These are phyloP conservation scores for Eupithecia insigniata DNA, from an alignment of 2,888 invertebrate species.

Conservation along the genomic window DNA sequence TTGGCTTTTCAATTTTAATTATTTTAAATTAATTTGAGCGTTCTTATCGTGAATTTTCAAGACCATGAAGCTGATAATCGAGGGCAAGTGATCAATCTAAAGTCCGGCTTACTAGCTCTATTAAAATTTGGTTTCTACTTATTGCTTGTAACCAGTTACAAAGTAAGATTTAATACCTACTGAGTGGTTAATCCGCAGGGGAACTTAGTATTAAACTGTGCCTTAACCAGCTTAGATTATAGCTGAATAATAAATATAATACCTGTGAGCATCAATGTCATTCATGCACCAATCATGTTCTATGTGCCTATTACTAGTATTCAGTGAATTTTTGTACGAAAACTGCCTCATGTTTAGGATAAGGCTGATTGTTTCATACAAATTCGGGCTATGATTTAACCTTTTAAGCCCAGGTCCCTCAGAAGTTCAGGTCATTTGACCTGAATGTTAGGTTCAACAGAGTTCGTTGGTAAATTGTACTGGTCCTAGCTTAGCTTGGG, in stretches of 20 bases:
- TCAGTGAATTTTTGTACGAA: background rate
- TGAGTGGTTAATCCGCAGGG: background rate
- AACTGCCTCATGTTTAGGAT: background rate
- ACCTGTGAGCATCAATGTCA: slow-evolving; percentile 33
- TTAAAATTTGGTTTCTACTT: background rate
- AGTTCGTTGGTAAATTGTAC: slow-evolving; percentile 40
- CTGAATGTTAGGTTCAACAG: slow-evolving; percentile 41
- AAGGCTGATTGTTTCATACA: background rate
- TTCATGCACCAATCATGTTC: slow-evolving; percentile 12
- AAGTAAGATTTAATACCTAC: background rate
- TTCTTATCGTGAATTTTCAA: background rate
- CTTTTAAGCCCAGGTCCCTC: background rate
- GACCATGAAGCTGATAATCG: background rate
- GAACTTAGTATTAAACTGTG: background rate
- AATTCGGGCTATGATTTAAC: background rate
- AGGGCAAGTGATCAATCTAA: background rate
- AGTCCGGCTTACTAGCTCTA: background rate
- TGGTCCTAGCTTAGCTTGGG: slow-evolving; percentile 18
- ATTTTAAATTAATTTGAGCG: background rate
- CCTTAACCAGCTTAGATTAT: slow-evolving; percentile 20
- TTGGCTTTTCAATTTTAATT: background rate
- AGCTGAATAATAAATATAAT: slow-evolving; percentile 27
- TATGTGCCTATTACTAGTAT: background rate
- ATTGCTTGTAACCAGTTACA: background rate
- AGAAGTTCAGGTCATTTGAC: slow-evolving; percentile 17